phyloP scores from a whole-genome alignment of 2,113 vertebrate species.

The Xiphorhynchus elegans region DNA sequence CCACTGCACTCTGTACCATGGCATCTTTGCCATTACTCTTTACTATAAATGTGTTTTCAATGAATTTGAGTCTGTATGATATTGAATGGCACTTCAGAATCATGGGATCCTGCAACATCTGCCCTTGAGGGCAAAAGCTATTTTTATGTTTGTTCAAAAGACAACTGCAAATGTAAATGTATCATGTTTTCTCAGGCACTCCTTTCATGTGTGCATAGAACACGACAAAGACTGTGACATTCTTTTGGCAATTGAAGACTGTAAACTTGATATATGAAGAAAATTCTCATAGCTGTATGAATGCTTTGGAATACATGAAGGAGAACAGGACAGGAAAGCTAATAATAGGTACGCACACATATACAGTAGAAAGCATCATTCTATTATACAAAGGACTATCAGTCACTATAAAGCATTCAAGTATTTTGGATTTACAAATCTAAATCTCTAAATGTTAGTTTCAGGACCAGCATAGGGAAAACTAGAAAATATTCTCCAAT shows the following conservation, averaged over 20 bases:
- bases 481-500: neutral
- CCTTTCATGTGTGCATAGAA: neutral
- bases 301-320: neutral
- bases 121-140: neutral
- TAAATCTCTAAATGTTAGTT: neutral
- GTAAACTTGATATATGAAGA: neutral
- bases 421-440: neutral
- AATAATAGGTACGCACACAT: neutral
- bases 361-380: neutral
- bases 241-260: neutral
- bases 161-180: slow-evolving; percentile 23
- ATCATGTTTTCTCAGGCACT: neutral
- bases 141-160: slow-evolving; percentile 26
- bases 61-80: neutral
- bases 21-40: neutral
- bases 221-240: neutral
- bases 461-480: neutral
- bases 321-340: neutral
- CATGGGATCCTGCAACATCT: neutral
- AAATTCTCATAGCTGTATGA: neutral
- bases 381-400: neutral
- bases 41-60: neutral
- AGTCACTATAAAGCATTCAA: neutral
- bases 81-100: neutral
- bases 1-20: neutral